Conservation (phyloP, 2,888 invertebrate species). For the Venusia cambrica region DNA sequence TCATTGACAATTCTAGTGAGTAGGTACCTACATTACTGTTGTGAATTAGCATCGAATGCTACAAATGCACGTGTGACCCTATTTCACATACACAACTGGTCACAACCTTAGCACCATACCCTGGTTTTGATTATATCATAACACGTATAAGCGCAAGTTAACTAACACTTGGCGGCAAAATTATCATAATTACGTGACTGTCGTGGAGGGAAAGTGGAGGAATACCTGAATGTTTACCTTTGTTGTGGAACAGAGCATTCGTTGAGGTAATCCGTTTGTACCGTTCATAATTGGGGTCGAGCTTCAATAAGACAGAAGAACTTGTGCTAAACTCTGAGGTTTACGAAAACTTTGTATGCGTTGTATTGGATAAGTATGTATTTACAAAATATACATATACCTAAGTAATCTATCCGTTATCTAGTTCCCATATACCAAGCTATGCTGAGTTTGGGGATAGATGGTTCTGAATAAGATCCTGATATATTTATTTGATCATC, state of each 20-base stretch:
- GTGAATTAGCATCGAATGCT: constrained; percentile 14
- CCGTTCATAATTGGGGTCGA: neutral
- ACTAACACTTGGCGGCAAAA: constrained; percentile 41
- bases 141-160: constrained; percentile 36
- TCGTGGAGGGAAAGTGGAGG: constrained; percentile 39
- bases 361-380: too few species aligned
- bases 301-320: neutral
- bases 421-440: too few species aligned
- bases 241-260: constrained; percentile 12
- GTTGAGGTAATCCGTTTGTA: constrained; percentile 4
- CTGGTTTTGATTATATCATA: constrained; percentile 51
- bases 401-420: too few species aligned
- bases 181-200: constrained; percentile 37
- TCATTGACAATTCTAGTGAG: constrained; percentile 4
- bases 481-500: too few species aligned
- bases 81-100: constrained; percentile 19
- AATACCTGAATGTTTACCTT: constrained; percentile 19
- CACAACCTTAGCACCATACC: constrained; percentile 69
- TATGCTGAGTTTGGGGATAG: too few species aligned
- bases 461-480: too few species aligned
- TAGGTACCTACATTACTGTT: too few species aligned
- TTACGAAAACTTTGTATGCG: too few species aligned
- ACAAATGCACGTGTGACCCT: constrained; percentile 14
- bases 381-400: too few species aligned
- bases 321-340: too few species aligned